Evolutionary conservation across 64 coral and sea anemone species (phyloP).

Genomic region (Pocillopora damicornis): DNA sequence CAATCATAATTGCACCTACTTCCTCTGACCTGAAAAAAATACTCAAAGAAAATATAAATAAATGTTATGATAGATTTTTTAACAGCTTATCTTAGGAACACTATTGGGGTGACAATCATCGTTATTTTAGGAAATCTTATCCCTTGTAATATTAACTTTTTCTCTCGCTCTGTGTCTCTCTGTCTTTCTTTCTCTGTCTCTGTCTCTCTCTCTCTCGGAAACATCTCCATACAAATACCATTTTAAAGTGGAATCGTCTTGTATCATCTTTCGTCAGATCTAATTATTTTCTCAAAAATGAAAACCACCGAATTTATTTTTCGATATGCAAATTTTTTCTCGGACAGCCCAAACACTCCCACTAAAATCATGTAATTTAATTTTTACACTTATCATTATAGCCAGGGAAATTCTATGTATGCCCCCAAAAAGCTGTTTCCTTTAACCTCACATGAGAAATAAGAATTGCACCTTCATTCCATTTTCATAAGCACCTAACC

Average conservation of each 20-base stretch:
- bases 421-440: background rate
- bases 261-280: background rate
- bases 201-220: background rate
- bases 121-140: too few species aligned
- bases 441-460: background rate
- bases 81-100: background rate
- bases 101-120: too few species aligned
- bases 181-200: too few species aligned
- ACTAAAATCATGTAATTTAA: background rate
- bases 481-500: too few species aligned
- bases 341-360: background rate
- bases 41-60: background rate
- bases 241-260: background rate
- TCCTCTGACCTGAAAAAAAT: background rate
- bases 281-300: background rate
- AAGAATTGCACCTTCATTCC: too few species aligned
- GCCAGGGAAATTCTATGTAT: background rate
- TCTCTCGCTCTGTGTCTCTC: too few species aligned
- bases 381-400: background rate
- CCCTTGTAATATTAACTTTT: too few species aligned
- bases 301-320: background rate
- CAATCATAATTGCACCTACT: background rate
- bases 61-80: background rate
- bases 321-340: constrained; percentile 8
- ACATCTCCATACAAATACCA: background rate